These are phyloP conservation scores for Phorcus lineatus DNA, from an alignment of 2,888 invertebrate genomes.

Conservation along the genomic window DNA sequence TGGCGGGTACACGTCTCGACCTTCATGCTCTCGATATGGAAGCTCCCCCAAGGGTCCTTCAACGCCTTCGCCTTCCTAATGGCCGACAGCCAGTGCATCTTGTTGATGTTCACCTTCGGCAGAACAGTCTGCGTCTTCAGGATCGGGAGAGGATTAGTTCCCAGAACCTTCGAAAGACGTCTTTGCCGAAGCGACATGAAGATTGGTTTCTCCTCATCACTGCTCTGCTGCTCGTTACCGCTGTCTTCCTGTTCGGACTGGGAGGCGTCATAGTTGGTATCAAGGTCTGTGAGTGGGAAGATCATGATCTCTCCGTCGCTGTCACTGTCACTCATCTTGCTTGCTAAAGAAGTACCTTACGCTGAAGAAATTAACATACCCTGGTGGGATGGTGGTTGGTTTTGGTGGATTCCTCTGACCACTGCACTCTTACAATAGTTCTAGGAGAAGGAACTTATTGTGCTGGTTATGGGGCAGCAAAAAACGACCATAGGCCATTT, in stretches of 20 bases:
- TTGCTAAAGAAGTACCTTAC: neutral
- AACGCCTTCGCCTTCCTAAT: constrained; percentile 64
- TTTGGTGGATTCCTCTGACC: neutral
- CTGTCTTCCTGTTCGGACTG: constrained; percentile 41
- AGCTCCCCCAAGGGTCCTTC: constrained; percentile 78
- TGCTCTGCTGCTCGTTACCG: constrained; percentile 32
- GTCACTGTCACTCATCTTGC: constrained; percentile 27
- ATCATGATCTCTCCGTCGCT: constrained; percentile 60
- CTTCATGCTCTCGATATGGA: constrained; percentile 76
- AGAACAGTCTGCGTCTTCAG: neutral
- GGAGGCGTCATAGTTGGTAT: constrained; percentile 42
- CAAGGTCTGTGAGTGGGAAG: constrained; percentile 62
- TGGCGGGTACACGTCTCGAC: constrained; percentile 76
- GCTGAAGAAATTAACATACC: neutral
- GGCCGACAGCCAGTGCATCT: constrained; percentile 65
- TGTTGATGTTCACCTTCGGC: constrained; percentile 20
- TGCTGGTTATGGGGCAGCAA: neutral
- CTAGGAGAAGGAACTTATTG: constrained; percentile 3
- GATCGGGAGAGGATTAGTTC: constrained; percentile 28
- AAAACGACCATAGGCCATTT: neutral
- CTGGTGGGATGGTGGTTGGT: neutral
- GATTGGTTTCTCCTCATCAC: constrained; percentile 34
- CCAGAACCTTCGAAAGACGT: constrained; percentile 55
- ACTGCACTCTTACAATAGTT: constrained; percentile 4
- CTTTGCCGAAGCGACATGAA: constrained; percentile 64